phyloP scores from a whole-genome alignment of 2,797 vertebrate species.

The Dermochelys coriacea region DNA sequence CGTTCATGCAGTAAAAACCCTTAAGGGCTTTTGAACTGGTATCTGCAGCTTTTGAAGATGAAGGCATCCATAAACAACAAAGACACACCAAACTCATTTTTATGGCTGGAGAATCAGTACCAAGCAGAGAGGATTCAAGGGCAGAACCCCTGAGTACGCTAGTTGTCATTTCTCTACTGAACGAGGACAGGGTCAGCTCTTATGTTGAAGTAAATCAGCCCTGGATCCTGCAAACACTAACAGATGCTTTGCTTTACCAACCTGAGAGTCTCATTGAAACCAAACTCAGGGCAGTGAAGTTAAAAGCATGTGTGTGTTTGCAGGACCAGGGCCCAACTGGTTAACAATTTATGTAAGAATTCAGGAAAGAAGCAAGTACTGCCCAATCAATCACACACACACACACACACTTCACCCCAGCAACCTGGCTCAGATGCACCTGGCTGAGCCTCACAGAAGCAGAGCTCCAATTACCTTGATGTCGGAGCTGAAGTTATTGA shows the following conservation, averaged over 20 bases:
- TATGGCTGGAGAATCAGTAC: not conserved
- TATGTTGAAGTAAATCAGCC: not conserved
- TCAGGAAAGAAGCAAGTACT: not conserved
- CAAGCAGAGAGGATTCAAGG: not conserved
- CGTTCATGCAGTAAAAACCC: not conserved
- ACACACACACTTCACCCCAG: not conserved
- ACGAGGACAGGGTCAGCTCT: not conserved
- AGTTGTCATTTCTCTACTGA: fast-evolving
- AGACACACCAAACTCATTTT: not conserved
- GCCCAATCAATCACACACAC: not conserved
- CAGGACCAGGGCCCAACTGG: not conserved
- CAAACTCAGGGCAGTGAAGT: not conserved
- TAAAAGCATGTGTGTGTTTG: not conserved
- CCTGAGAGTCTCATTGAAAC: not conserved
- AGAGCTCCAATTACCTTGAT: constrained; percentile 88
- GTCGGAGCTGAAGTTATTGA: constrained; percentile 96
- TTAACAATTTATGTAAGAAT: not conserved
- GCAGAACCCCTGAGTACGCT: not conserved
- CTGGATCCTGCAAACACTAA: not conserved
- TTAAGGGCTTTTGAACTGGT: not conserved
- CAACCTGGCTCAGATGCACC: not conserved
- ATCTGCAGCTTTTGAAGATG: not conserved
- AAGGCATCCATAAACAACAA: not conserved
- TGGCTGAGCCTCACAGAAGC: not conserved
- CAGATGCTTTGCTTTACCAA: not conserved